Conservation (phyloP, 2,888 invertebrate species). For the Rhodophaea formosa region DNA sequence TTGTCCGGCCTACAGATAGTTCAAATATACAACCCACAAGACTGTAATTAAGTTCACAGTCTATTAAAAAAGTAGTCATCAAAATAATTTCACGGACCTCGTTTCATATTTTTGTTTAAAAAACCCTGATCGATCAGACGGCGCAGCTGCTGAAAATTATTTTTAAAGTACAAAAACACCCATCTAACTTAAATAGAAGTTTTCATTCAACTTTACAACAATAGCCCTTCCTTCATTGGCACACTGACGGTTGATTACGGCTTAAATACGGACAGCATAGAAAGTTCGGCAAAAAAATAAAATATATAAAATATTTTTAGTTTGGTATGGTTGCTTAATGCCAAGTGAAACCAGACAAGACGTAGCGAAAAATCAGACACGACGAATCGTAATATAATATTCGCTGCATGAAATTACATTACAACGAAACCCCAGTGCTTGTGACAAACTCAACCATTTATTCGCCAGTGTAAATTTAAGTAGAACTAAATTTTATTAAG, state of each 20-base stretch:
- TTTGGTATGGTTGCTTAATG: background rate
- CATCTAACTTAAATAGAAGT: constrained; percentile 76
- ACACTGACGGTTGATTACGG: constrained; percentile 77
- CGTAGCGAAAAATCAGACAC: no score
- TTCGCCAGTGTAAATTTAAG: no score
- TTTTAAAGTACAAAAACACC: constrained; percentile 66
- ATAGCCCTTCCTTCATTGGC: constrained; percentile 79
- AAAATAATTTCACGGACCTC: constrained; percentile 69
- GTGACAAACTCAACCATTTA: no score
- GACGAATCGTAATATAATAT: no score
- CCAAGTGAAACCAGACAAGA: no score
- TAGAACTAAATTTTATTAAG: no score
- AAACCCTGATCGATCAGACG: constrained; percentile 67
- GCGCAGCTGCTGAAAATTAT: constrained; percentile 79
- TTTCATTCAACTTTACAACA: constrained; percentile 79
- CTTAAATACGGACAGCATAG: constrained; percentile 55
- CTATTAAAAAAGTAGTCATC: constrained; percentile 14
- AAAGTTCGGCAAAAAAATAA: constrained; percentile 21
- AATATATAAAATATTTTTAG: background rate
- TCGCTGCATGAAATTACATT: no score
- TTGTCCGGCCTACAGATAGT: no score
- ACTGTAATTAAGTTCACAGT: background rate
- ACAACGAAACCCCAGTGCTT: no score
- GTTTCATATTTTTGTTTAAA: constrained; percentile 49
- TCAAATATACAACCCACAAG: no score